Evolutionary conservation across 1,140 invertebrate genomes (phyloP).

Genomic region (Carcinoscorpius rotundicauda): DNA sequence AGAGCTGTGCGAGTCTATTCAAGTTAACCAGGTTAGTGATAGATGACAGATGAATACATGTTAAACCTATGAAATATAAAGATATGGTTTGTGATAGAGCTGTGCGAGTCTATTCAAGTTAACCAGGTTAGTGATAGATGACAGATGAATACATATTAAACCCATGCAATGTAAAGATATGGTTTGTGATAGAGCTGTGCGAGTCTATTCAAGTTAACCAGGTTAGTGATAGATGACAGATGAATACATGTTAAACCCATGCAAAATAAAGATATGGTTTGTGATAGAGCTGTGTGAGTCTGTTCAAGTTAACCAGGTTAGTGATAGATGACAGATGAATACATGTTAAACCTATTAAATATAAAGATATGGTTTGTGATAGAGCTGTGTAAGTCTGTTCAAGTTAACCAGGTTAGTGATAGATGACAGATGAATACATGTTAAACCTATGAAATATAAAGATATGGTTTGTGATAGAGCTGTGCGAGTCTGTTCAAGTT

Average conservation of each 20-base stretch:
- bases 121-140: constrained; percentile 49
- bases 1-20: constrained; percentile 93
- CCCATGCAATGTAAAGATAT: constrained; percentile 66
- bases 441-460: constrained; percentile 72
- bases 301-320: constrained; percentile 71
- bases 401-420: constrained; percentile 56
- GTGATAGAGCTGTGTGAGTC: constrained; percentile 95
- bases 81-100: constrained; percentile 92
- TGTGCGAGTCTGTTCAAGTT: constrained; percentile 93
- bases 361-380: constrained; percentile 83
- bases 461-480: constrained; percentile 92
- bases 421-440: constrained; percentile 89
- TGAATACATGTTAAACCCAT: constrained; percentile 96
- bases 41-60: constrained; percentile 89
- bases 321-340: constrained; percentile 68
- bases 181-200: constrained; percentile 96
- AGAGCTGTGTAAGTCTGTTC: constrained; percentile 93
- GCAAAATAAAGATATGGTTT: constrained; percentile 73
- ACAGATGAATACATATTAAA: constrained; percentile 97
- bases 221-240: constrained; percentile 51
- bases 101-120: constrained; percentile 93
- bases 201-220: constrained; percentile 90
- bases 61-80: constrained; percentile 72
- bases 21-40: constrained; percentile 56
- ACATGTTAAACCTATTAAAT: constrained; percentile 89